Conservation (phyloP, 2,888 invertebrate genomes). For the Zygaena filipendulae region DNA sequence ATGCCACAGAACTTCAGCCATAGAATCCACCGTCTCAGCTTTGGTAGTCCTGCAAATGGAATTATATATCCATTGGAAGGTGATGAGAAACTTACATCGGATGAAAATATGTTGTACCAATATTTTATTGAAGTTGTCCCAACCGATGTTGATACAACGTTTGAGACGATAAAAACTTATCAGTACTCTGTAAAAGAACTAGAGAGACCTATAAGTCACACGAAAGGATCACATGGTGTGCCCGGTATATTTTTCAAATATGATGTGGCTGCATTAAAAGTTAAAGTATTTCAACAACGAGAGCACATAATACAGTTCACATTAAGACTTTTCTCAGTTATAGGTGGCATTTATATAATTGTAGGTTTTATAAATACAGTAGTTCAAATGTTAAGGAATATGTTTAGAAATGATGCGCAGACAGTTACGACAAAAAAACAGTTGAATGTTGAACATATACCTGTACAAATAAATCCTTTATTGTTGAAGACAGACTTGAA, state of each 20-base stretch:
- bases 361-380: slow-evolving; percentile 68
- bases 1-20: slow-evolving; percentile 94
- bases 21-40: slow-evolving; percentile 93
- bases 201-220: slow-evolving; percentile 77
- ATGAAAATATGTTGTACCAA: slow-evolving; percentile 80
- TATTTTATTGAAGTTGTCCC: slow-evolving; percentile 97
- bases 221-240: slow-evolving; percentile 87
- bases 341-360: slow-evolving; percentile 93
- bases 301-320: slow-evolving; percentile 83
- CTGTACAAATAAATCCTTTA: slow-evolving; percentile 32
- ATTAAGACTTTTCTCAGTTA: slow-evolving; percentile 88
- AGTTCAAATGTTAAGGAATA: slow-evolving; percentile 35
- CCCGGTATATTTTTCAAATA: slow-evolving; percentile 97
- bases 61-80: slow-evolving; percentile 96
- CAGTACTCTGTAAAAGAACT: slow-evolving; percentile 96
- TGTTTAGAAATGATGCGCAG: no score
- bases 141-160: slow-evolving; percentile 87
- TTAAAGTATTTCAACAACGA: slow-evolving; percentile 82
- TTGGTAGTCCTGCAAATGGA: slow-evolving; percentile 89
- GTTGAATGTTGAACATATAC: slow-evolving; percentile 18
- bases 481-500: slow-evolving; percentile 37
- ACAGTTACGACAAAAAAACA: slow-evolving; percentile 20
- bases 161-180: slow-evolving; percentile 81
- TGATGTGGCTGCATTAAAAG: slow-evolving; percentile 90
- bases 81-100: slow-evolving; percentile 85